phyloP scores from a whole-genome alignment of 1,140 invertebrate species.

The Orussus abietinus region DNA sequence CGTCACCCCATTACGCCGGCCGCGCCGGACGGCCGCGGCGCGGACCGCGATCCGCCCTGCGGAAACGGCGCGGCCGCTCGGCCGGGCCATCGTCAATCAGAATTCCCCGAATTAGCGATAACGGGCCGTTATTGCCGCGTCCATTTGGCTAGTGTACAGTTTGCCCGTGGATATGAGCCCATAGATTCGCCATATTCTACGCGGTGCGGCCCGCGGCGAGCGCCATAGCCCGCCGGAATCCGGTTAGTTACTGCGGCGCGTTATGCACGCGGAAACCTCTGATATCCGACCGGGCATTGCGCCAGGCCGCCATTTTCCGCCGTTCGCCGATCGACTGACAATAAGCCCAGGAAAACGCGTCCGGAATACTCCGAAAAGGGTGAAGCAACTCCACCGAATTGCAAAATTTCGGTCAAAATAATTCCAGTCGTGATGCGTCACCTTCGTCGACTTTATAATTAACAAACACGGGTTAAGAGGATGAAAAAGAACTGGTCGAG shows the following conservation, averaged over 20 bases:
- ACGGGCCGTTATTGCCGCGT: constrained; percentile 55
- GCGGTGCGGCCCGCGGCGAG: constrained; percentile 36
- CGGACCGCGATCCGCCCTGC: constrained; percentile 6
- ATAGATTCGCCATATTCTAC: constrained; percentile 53
- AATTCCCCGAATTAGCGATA: constrained; percentile 56
- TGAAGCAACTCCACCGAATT: too few species aligned
- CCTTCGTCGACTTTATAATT: too few species aligned
- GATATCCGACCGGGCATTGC: too few species aligned
- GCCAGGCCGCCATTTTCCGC: too few species aligned
- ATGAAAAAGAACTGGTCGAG: too few species aligned
- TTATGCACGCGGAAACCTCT: constrained; percentile 41
- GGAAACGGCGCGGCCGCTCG: constrained; percentile 17
- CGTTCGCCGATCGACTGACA: too few species aligned
- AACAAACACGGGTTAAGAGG: too few species aligned
- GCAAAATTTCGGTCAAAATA: too few species aligned
- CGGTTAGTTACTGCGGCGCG: constrained; percentile 51
- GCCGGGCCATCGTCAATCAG: constrained; percentile 49
- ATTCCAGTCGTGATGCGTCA: too few species aligned
- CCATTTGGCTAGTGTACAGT: constrained; percentile 54
- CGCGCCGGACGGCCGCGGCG: constrained; percentile 11
- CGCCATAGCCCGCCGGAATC: constrained; percentile 46
- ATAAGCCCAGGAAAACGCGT: too few species aligned
- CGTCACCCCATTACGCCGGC: constrained; percentile 28
- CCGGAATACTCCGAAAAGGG: too few species aligned
- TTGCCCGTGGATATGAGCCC: constrained; percentile 50